Percentiles rank a stretch among this genome's conserved stretches.
Conservation (phyloP, 2,888 invertebrate genomes). For the Papilio demoleus region DNA sequence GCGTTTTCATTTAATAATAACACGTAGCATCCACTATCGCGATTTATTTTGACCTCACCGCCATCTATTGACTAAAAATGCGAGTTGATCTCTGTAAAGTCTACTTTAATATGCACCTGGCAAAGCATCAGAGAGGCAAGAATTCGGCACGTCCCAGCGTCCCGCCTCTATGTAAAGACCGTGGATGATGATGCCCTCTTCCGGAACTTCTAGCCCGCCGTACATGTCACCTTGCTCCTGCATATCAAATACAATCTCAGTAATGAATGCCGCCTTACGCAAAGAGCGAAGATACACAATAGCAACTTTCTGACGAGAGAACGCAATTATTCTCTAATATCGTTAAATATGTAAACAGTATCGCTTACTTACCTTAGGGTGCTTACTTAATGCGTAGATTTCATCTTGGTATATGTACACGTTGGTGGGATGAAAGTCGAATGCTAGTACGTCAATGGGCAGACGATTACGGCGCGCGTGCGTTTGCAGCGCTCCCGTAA, state of each 20-base stretch:
- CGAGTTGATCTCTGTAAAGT: no score
- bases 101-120: slow-evolving; percentile 84
- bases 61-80: no score
- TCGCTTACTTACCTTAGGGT: no score
- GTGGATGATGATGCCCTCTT: slow-evolving; percentile 89
- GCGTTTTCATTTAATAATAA: no score
- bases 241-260: background rate
- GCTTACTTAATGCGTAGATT: slow-evolving; percentile 77
- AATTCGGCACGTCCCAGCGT: slow-evolving; percentile 88
- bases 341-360: no score
- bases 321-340: background rate
- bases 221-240: slow-evolving; percentile 72
- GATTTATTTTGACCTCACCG: no score
- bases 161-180: slow-evolving; percentile 95
- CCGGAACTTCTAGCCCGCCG: slow-evolving; percentile 80
- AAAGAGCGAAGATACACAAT: no score
- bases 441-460: slow-evolving; percentile 93
- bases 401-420: slow-evolving; percentile 86
- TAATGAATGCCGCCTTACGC: no score
- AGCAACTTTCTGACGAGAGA: no score
- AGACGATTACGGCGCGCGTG: slow-evolving; percentile 92
- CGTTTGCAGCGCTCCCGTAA: slow-evolving; percentile 95
- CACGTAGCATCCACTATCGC: no score
- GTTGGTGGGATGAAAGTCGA: slow-evolving; percentile 86
- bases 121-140: slow-evolving; percentile 89